Evolutionary conservation across 2,113 vertebrate species (phyloP), one percentile per base, ranked within the genome.

Genomic region (Xiphophorus couchianus): DNA sequence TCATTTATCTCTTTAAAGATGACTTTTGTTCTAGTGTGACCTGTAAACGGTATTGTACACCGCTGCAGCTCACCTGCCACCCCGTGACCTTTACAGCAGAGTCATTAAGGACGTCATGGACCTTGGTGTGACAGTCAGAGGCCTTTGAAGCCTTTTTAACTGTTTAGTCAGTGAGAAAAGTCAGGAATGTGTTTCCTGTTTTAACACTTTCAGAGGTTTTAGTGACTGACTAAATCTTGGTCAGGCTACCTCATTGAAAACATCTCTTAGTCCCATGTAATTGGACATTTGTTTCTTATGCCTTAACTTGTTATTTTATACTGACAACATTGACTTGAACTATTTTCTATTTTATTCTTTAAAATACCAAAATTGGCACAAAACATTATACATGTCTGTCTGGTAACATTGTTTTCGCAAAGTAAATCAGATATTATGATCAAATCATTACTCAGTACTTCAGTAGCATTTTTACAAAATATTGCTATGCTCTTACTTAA

Each of bases 111-210:
- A 71, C n/a, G 66, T 69, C 86, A 71, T 78, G 72, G 66, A 62
- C 75, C 65, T 69, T 33, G 5, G 15, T 68, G 73, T 86, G 27
- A 90, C 89, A 89, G 88, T 81, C 65, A 37, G 51, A 63, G 15
- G 44, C 78, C 85, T 91, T 93, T 94, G 82, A 91, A 87, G 87
- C 90, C 80, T 31, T 58, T 58, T 58, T 74, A 66, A 25, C 69
- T 87, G 82, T 80, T 65, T 31, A 61, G 61, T 37, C 74, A 81
- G 88, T 89, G 87, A 84, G 78, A 92, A 89, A 87, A 83, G 73
- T 84, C 74, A 79, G 77, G 28, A 65, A 75, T 74, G 54, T 27
- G 85, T 87, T 94, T 94, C 88, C 92, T 94, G 86, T 84, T 72
- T 48, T 76, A 39, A 69, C 84, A 87, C 88, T 87, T 86, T 89